These are phyloP conservation scores for Drosophila pseudoananassae DNA, from an alignment of 1,140 invertebrate species.

Conservation along the genomic window DNA sequence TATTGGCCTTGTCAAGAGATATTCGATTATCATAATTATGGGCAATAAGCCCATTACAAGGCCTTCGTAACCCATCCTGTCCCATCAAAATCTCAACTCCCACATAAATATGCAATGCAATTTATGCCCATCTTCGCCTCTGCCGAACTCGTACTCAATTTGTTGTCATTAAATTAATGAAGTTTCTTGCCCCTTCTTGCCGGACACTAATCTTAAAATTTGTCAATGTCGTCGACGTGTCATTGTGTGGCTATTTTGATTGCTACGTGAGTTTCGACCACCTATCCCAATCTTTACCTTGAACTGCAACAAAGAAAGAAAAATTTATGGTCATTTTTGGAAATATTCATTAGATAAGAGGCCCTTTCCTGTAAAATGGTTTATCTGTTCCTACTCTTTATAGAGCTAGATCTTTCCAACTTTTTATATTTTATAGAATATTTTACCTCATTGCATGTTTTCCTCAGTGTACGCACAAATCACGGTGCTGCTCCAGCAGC, in stretches of 20 bases:
- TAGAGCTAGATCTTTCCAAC: not conserved
- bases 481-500: constrained; percentile 4
- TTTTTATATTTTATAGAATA: too few relatives aligned
- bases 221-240: constrained; percentile 50
- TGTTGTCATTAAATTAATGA: constrained; percentile 76
- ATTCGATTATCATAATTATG: constrained; percentile 72
- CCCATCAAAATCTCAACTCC: not conserved
- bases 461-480: constrained; percentile 13
- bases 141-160: constrained; percentile 47
- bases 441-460: not conserved
- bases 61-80: not conserved
- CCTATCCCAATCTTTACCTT: not conserved
- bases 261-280: constrained; percentile 31
- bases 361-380: too few relatives aligned
- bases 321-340: not conserved
- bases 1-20: constrained; percentile 59
- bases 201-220: constrained; percentile 64
- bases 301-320: not conserved
- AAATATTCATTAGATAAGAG: too few relatives aligned
- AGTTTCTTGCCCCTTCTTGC: constrained; percentile 44
- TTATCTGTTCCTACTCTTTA: too few relatives aligned
- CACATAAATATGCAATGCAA: constrained; percentile 65
- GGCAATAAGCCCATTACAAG: constrained; percentile 52
- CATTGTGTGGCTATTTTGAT: constrained; percentile 30
- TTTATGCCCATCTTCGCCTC: constrained; percentile 26